These are phyloP conservation scores for Euschistus heros DNA, from an alignment of 1,140 invertebrate genomes.

Conservation along the genomic window DNA sequence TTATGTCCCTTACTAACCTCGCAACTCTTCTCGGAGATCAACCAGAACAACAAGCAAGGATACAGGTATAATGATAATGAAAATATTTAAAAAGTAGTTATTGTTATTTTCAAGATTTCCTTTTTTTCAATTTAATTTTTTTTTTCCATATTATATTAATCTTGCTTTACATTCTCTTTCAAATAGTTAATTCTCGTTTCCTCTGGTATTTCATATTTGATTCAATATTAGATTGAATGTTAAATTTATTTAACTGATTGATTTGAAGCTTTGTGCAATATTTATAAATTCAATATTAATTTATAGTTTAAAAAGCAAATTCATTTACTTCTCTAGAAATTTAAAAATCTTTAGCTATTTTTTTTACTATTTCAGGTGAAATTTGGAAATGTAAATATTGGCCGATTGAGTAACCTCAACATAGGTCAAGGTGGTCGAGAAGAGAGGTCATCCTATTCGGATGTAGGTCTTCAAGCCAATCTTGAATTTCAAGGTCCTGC, in stretches of 20 bases:
- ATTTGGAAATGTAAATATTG: constrained; percentile 32
- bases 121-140: too few relatives aligned
- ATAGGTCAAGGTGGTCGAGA: constrained; percentile 28
- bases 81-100: too few relatives aligned
- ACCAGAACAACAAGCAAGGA: constrained; percentile 22
- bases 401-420: constrained; percentile 30
- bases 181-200: too few relatives aligned
- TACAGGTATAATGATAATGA: constrained; percentile 14
- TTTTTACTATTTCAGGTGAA: constrained; percentile 27
- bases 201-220: too few relatives aligned
- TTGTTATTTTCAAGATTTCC: too few relatives aligned
- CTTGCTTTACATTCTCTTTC: too few relatives aligned
- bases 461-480: constrained; percentile 42
- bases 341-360: neutral
- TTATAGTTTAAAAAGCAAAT: neutral
- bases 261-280: neutral
- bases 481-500: constrained; percentile 44
- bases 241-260: neutral
- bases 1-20: constrained; percentile 19
- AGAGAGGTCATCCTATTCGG: neutral
- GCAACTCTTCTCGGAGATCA: constrained; percentile 23
- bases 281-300: neutral
- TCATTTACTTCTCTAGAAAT: neutral
- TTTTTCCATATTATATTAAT: too few relatives aligned
- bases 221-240: neutral